Percentiles rank a stretch among this genome's conserved stretches.
Conservation (phyloP, 2,797 vertebrate species). For the Pempheris klunzingeri region DNA sequence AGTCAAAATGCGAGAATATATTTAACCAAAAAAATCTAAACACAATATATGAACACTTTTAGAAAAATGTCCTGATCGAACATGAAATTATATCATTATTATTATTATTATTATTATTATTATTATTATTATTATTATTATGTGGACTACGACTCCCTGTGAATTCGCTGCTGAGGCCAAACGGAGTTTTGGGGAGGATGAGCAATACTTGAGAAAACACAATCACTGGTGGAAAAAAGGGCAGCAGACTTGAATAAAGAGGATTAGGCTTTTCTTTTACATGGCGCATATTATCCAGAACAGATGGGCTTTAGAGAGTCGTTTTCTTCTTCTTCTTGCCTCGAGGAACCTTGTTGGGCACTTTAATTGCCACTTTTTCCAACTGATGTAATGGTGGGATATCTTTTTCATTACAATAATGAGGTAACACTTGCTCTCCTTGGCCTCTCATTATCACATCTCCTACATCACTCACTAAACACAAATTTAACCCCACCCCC, state of each 20-base stretch:
- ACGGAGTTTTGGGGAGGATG: conserved; percentile 50
- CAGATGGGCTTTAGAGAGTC: conserved; percentile 89
- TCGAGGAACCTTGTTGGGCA: conserved; percentile 90
- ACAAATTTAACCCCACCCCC: conserved; percentile 81
- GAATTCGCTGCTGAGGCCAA: conserved; percentile 23
- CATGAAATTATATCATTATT: neutral
- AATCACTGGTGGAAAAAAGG: conserved; percentile 64
- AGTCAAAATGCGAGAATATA: neutral
- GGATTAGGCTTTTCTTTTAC: conserved; percentile 88
- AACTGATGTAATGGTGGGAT: conserved; percentile 94
- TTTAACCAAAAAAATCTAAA: neutral
- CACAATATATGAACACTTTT: fast-evolving
- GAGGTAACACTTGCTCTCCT: conserved; percentile 97
- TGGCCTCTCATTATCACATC: conserved; percentile 97
- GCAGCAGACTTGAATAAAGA: conserved; percentile 86
- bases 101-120: neutral
- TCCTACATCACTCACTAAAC: conserved; percentile 92
- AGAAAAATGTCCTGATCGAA: neutral
- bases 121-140: neutral
- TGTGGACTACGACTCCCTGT: neutral
- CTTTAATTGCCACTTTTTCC: conserved; percentile 98
- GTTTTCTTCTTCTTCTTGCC: conserved; percentile 84
- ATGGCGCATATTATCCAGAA: conserved; percentile 89
- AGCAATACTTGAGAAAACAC: conserved; percentile 64
- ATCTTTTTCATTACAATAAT: conserved; percentile 99